Percentiles rank a stretch among this genome's conserved stretches.
These are phyloP conservation scores for Pachyseris speciosa DNA, from an alignment of 64 coral and sea anemone genomes.

Conservation along the genomic window DNA sequence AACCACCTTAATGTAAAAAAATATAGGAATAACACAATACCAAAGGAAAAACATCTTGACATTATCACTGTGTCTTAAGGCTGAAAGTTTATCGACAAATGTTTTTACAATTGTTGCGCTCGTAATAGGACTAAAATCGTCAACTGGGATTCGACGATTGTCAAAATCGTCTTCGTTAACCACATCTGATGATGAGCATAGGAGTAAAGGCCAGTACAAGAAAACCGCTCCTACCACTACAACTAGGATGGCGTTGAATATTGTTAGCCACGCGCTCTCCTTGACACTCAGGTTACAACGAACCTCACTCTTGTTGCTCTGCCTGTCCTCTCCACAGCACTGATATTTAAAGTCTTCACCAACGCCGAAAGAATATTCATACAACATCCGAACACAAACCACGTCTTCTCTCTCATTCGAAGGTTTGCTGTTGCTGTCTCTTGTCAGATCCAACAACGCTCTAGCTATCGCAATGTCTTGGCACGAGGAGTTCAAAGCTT, in stretches of 20 bases:
- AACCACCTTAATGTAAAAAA: constrained; percentile 22
- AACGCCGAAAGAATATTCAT: constrained; percentile 53
- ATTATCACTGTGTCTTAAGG: not conserved
- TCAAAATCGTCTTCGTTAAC: not conserved
- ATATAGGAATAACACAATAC: constrained; percentile 56
- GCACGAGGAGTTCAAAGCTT: constrained; percentile 13
- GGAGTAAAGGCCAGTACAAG: constrained; percentile 46
- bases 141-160: constrained; percentile 5
- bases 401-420: not conserved
- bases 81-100: not conserved
- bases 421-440: not conserved
- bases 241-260: constrained; percentile 28
- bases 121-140: constrained; percentile 57
- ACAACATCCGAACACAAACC: constrained; percentile 52
- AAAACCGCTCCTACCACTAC: not conserved
- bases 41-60: constrained; percentile 50
- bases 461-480: constrained; percentile 17
- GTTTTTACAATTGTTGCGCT: not conserved
- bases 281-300: constrained; percentile 12
- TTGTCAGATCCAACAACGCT: constrained; percentile 13
- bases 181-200: not conserved
- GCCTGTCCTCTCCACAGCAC: constrained; percentile 7
- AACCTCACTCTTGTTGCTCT: not conserved
- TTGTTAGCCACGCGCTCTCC: constrained; percentile 12
- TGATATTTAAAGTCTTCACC: constrained; percentile 31